These are phyloP conservation scores for Pimpla rufipes DNA, from an alignment of 2,888 invertebrate species.

Conservation along the genomic window DNA sequence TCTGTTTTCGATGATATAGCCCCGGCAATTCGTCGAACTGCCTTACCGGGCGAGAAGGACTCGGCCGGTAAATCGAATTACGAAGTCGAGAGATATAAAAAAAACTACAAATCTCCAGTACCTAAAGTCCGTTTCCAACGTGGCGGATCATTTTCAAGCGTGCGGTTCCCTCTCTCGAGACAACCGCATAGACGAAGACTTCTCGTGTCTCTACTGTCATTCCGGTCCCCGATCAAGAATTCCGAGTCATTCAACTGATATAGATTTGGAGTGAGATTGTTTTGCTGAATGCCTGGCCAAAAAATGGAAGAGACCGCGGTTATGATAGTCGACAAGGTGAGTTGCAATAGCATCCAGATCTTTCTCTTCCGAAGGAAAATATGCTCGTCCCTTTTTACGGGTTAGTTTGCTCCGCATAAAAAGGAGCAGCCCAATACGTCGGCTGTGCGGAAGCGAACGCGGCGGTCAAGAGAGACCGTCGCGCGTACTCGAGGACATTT, in stretches of 20 bases:
- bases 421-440: neutral
- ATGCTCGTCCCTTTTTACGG: neutral
- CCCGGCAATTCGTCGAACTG: no score
- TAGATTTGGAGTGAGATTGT: conserved; percentile 48
- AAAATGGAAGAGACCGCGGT: conserved; percentile 94
- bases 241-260: conserved; percentile 80
- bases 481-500: neutral
- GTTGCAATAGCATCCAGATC: conserved; percentile 57
- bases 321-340: conserved; percentile 92
- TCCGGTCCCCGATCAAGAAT: conserved; percentile 73
- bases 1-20: no score
- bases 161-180: neutral
- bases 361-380: conserved; percentile 15
- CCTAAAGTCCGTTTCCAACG: conserved; percentile 6
- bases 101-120: neutral
- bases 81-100: no score
- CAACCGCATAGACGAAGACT: conserved; percentile 21
- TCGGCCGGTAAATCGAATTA: no score
- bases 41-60: no score
- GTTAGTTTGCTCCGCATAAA: conserved; percentile 29
- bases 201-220: conserved; percentile 53
- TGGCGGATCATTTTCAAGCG: neutral
- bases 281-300: conserved; percentile 52
- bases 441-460: neutral
- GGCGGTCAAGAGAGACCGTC: no score